phyloP scores from a whole-genome alignment of 2,888 invertebrate species.

The Thera obeliscata region DNA sequence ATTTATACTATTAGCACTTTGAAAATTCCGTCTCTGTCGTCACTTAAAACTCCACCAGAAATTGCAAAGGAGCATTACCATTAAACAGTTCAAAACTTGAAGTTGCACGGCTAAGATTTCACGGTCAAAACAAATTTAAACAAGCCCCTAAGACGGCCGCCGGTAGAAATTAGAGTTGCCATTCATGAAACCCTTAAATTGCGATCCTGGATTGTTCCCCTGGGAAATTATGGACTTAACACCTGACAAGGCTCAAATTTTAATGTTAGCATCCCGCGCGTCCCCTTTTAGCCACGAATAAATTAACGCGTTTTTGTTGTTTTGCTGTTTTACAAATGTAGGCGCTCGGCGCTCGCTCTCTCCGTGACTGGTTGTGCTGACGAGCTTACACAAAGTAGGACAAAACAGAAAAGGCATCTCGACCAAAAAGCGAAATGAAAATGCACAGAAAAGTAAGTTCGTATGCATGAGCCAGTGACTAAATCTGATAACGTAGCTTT shows the following conservation, averaged over 20 bases:
- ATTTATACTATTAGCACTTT: constrained; percentile 22
- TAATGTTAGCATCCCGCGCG: constrained; percentile 69
- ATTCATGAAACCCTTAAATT: constrained; percentile 81
- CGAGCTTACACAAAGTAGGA: constrained; percentile 36
- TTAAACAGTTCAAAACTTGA: constrained; percentile 36
- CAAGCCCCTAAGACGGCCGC: constrained; percentile 52
- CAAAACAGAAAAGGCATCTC: constrained; percentile 25
- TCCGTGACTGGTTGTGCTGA: constrained; percentile 24
- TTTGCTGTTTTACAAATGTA: constrained; percentile 52
- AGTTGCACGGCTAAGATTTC: constrained; percentile 39
- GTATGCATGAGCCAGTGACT: too few species aligned
- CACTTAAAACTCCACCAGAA: constrained; percentile 37
- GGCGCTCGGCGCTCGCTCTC: constrained; percentile 41
- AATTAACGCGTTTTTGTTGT: constrained; percentile 72
- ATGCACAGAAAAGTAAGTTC: not conserved
- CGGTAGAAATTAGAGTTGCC: constrained; percentile 74
- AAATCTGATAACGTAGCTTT: too few species aligned
- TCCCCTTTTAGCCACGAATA: constrained; percentile 70
- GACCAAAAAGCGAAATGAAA: constrained; percentile 22
- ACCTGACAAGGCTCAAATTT: constrained; percentile 83
- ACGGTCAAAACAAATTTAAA: constrained; percentile 48
- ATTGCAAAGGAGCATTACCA: constrained; percentile 39
- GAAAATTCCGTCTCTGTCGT: constrained; percentile 29
- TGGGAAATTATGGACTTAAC: constrained; percentile 84
- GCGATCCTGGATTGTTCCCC: constrained; percentile 76